Conservation (phyloP, 1,140 invertebrate species). For the Drosophila orena region DNA sequence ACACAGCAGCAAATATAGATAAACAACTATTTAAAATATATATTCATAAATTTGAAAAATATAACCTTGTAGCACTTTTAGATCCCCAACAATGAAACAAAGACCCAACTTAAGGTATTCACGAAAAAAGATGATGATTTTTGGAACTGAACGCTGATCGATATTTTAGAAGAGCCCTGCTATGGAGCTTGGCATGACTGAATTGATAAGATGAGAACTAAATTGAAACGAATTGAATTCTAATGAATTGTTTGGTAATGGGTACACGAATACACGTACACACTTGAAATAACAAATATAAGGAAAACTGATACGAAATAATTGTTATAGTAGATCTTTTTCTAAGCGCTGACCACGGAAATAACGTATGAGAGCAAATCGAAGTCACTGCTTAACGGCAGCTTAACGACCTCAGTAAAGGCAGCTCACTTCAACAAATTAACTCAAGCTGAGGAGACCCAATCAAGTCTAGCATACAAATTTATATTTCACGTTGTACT, state of each 20-base stretch:
- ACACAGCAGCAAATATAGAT: slow-evolving; percentile 38
- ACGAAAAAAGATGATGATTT: slow-evolving; percentile 32
- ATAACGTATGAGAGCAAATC: slow-evolving; percentile 25
- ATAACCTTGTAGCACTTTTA: slow-evolving; percentile 58
- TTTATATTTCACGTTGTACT: slow-evolving; percentile 77
- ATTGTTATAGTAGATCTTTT: slow-evolving; percentile 81
- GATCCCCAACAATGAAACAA: slow-evolving; percentile 38
- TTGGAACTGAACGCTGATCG: slow-evolving; percentile 57
- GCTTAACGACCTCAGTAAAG: slow-evolving; percentile 58
- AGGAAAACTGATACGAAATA: slow-evolving; percentile 58
- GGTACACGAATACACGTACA: slow-evolving; percentile 60
- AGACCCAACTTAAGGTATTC: slow-evolving; percentile 43
- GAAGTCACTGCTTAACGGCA: slow-evolving; percentile 56
- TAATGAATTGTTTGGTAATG: slow-evolving; percentile 61
- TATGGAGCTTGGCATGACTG: slow-evolving; percentile 66
- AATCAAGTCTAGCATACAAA: slow-evolving; percentile 72
- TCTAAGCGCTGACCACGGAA: slow-evolving; percentile 56
- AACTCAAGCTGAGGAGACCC: slow-evolving; percentile 51
- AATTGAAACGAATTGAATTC: slow-evolving; percentile 52
- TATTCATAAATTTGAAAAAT: slow-evolving; percentile 40
- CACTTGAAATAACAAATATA: slow-evolving; percentile 15
- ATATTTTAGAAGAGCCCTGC: slow-evolving; percentile 65
- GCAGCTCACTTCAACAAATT: slow-evolving; percentile 34
- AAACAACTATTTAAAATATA: slow-evolving; percentile 47
- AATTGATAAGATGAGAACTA: slow-evolving; percentile 64